Base-by-base conservation (phyloP, 2,888 invertebrate species). In the Harmothoe impar region DNA sequence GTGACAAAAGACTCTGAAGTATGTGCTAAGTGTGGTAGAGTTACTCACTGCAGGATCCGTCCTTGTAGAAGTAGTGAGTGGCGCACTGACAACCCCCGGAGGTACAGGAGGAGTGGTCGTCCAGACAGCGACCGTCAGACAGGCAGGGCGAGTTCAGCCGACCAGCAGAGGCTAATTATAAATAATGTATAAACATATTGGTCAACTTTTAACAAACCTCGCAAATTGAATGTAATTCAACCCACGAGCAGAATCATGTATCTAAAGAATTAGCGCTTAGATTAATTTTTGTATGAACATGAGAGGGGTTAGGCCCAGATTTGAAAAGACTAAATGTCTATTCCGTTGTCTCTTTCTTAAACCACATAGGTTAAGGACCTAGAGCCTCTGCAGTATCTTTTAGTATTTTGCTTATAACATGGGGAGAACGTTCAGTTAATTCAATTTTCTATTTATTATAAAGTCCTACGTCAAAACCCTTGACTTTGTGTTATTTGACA, bases 101-200 rank as follows among this genome's bases (percentile, higher is more conserved):
- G 0, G 43, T 15, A 77, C 92, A 92, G 25, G 54, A 25, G 17
- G 92, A 31, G 81, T 77, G 52, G 54, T 86, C 89, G 31, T 91
- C 91, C 12, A 92, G 90, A 35, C 92, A 92, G 0, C 90, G 81
- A 5, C 92, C 92, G 77, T 89, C 88, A 0, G 90, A 81, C 35
- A 92, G 91, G 72, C 92, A 92, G 10, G 91, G 92, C 0, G 92
- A 92, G 91, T 91, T 90, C 0, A 92, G 91, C 5, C 91, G 51
- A 0, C 92, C 92, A 12, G 92, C 91, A 15, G 92, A 90, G 25
- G 91, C 92, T 92, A 68, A 17, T 10, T 33, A 89, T 31, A 25
- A 10, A 62, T n/a, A 62, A n/a, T 10, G 54, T 15, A 54, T 54
- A 54, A 54, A 54, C n/a, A n/a, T n/a, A n/a, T n/a, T n/a, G n/a